A percentile compares a stretch with the other conserved stretches of the same genome.
Conservation (phyloP, 2,113 vertebrate species). For the Dendrocopos noguchii region DNA sequence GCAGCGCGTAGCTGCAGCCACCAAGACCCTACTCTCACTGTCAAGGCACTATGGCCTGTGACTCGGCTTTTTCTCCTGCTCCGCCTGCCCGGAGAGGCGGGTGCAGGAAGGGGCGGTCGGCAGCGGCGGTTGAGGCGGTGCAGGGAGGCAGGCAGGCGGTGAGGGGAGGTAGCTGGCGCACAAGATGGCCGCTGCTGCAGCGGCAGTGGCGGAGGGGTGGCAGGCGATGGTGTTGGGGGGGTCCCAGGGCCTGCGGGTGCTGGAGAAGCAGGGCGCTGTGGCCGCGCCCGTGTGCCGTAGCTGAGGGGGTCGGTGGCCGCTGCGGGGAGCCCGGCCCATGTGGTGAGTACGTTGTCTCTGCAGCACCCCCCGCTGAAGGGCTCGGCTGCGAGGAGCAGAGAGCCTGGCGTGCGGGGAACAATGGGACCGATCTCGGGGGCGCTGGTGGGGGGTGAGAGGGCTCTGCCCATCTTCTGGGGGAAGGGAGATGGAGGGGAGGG, state of each 20-base stretch:
- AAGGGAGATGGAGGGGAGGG: background rate
- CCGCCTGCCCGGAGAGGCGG: background rate
- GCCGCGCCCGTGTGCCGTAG: constrained; percentile 64
- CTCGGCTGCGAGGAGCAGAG: background rate
- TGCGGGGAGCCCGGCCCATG: constrained; percentile 68
- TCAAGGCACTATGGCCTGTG: rapidly evolving
- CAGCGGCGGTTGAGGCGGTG: background rate
- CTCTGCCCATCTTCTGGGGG: background rate
- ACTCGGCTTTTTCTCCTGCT: background rate
- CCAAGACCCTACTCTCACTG: rapidly evolving
- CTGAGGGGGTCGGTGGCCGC: constrained; percentile 67
- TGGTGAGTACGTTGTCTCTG: constrained; percentile 65
- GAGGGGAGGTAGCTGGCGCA: constrained; percentile 53
- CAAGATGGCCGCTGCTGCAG: constrained; percentile 83
- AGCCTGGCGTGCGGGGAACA: background rate
- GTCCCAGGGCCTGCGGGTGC: constrained; percentile 25
- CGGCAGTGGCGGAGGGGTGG: constrained; percentile 54
- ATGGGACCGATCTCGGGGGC: background rate
- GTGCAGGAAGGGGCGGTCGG: constrained; percentile 25
- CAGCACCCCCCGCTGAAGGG: background rate
- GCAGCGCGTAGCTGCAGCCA: rapidly evolving
- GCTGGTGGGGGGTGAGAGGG: background rate
- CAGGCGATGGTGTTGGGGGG: constrained; percentile 45
- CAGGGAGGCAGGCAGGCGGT: background rate
- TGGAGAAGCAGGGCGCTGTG: constrained; percentile 8